Evolutionary conservation across 1,140 invertebrate species (phyloP).

Genomic region (Drosophila sulfurigaster): DNA sequence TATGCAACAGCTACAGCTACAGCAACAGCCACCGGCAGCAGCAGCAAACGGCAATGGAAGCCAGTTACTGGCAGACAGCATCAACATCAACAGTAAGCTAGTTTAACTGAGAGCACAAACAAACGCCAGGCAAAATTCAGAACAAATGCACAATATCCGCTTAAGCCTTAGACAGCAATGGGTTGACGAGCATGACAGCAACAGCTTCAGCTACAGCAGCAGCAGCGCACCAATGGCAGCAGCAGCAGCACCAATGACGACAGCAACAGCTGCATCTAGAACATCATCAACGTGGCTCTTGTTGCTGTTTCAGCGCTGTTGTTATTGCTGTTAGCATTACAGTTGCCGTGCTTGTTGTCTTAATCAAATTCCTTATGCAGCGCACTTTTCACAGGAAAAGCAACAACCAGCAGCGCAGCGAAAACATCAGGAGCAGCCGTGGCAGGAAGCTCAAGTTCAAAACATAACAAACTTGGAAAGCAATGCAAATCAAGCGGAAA

Average conservation of each 20-base stretch:
- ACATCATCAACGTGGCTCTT: slow-evolving; percentile 67
- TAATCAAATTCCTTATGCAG: slow-evolving; percentile 81
- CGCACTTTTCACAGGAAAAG: slow-evolving; percentile 73
- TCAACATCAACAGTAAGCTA: slow-evolving; percentile 68
- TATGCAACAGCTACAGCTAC: slow-evolving; percentile 20
- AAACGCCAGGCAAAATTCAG: slow-evolving; percentile 68
- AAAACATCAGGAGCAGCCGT: slow-evolving; percentile 43
- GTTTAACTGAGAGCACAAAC: slow-evolving; percentile 71
- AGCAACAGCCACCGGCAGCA: not conserved
- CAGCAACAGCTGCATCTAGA: slow-evolving; percentile 48
- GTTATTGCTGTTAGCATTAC: slow-evolving; percentile 40
- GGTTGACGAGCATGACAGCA: slow-evolving; percentile 39
- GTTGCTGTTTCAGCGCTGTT: slow-evolving; percentile 43
- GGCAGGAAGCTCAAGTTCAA: slow-evolving; percentile 81
- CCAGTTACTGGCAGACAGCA: slow-evolving; percentile 55
- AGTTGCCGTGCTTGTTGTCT: slow-evolving; percentile 63
- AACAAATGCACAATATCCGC: slow-evolving; percentile 79
- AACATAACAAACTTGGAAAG: slow-evolving; percentile 78
- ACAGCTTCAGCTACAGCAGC: slow-evolving; percentile 25
- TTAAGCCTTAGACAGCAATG: slow-evolving; percentile 76
- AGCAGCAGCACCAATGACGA: slow-evolving; percentile 19
- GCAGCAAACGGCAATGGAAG: slow-evolving; percentile 18
- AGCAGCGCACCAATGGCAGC: slow-evolving; percentile 24
- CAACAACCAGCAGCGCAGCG: slow-evolving; percentile 38
- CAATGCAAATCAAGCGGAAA: slow-evolving; percentile 82